These are phyloP conservation scores for Polyommatus icarus DNA, from an alignment of 2,888 invertebrate species.

Conservation along the genomic window DNA sequence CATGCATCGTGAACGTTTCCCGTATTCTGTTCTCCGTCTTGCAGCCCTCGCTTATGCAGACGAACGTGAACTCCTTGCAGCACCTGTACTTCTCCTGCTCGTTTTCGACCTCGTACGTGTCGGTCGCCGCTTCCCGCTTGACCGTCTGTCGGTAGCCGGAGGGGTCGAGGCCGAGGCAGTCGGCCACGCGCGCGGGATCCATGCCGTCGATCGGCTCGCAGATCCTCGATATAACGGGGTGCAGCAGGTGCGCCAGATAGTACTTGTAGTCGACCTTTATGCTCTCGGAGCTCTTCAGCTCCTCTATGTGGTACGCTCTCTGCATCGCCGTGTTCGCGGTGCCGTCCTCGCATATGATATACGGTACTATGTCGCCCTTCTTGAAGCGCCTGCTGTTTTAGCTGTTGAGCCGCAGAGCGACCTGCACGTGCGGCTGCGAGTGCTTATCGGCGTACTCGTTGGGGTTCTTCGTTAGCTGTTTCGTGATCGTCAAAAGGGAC, in stretches of 20 bases:
- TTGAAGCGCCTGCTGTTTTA: conserved; percentile 90
- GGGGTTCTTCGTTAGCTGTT: conserved; percentile 96
- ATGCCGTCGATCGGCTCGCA: conserved; percentile 97
- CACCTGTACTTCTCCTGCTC: conserved; percentile 79
- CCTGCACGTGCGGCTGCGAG: conserved; percentile 91
- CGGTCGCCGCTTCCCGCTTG: conserved; percentile 71
- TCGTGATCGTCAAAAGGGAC: conserved; percentile 91
- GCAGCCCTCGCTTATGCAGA: conserved; percentile 80
- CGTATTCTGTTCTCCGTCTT: conserved; percentile 78
- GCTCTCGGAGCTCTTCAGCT: conserved; percentile 85
- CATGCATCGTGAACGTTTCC: conserved; percentile 68
- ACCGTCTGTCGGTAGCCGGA: conserved; percentile 69
- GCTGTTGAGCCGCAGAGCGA: conserved; percentile 90
- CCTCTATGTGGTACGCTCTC: conserved; percentile 96
- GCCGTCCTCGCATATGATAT: conserved; percentile 96
- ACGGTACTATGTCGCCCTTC: conserved; percentile 97
- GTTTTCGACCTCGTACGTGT: conserved; percentile 72
- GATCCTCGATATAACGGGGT: conserved; percentile 96
- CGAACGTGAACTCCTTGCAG: conserved; percentile 84
- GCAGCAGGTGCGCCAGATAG: conserved; percentile 96
- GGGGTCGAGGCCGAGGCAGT: conserved; percentile 89
- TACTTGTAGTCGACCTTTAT: conserved; percentile 92
- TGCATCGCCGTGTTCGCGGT: conserved; percentile 90
- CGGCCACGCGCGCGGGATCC: conserved; percentile 93
- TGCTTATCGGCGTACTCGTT: conserved; percentile 93